These are phyloP conservation scores for Propithecus deckenii DNA, from an alignment of 2,797 vertebrate genomes.

Conservation along the genomic window DNA sequence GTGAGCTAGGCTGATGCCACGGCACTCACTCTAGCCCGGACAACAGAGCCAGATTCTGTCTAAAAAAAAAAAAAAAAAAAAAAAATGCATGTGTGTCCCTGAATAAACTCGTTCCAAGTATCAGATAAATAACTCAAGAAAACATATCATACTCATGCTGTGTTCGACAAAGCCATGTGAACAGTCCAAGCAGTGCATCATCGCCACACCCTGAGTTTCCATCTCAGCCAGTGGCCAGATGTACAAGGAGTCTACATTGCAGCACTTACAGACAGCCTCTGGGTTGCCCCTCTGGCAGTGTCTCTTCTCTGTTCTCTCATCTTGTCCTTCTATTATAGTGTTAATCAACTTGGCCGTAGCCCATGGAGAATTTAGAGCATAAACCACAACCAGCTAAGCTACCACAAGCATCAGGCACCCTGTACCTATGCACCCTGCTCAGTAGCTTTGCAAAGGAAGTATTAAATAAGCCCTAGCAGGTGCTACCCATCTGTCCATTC, in stretches of 20 bases:
- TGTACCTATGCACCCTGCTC: background rate
- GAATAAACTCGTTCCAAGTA: background rate
- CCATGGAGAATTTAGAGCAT: background rate
- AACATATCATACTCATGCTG: background rate
- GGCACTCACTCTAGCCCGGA: no score
- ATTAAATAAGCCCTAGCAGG: background rate
- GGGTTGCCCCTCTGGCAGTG: background rate
- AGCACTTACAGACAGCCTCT: background rate
- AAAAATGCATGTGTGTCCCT: no score
- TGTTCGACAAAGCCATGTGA: background rate
- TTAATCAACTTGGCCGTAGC: background rate
- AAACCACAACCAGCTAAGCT: background rate
- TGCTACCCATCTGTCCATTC: background rate
- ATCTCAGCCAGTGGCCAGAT: background rate
- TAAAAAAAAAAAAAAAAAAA: no score
- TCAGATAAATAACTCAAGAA: background rate
- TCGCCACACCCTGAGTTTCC: background rate
- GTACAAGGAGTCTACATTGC: accelerated
- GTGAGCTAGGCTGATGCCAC: no score
- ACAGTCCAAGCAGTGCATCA: background rate
- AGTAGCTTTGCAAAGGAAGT: background rate
- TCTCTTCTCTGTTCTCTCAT: background rate
- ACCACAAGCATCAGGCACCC: background rate
- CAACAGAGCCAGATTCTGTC: no score
- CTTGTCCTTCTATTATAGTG: background rate